These are phyloP conservation scores for Galago senegalensis DNA, from an alignment of 2,797 vertebrate genomes.

Conservation along the genomic window DNA sequence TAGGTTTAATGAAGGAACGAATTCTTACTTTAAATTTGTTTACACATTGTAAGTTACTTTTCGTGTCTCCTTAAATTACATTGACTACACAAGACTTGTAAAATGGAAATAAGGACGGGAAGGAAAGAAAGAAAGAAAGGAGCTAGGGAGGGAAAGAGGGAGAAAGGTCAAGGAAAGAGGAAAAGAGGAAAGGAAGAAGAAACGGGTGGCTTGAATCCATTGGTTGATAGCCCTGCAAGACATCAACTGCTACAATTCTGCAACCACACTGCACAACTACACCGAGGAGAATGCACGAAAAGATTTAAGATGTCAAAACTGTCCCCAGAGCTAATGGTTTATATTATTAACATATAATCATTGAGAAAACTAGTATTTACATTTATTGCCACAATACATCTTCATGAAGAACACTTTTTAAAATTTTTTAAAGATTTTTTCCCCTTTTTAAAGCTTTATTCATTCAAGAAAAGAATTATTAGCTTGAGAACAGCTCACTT, in stretches of 20 bases:
- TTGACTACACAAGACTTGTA: not conserved
- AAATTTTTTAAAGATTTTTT: not conserved
- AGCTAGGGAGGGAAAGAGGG: rapidly evolving
- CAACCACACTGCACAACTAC: no score
- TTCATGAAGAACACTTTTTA: not conserved
- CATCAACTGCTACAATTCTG: not conserved
- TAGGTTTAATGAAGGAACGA: not conserved
- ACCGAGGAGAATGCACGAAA: not conserved
- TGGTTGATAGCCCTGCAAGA: not conserved
- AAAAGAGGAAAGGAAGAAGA: not conserved
- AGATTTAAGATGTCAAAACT: not conserved
- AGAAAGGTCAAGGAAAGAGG: not conserved
- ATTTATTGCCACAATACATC: not conserved
- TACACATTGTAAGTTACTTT: not conserved
- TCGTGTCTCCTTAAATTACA: not conserved
- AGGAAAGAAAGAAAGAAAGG: rapidly evolving
- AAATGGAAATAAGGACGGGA: not conserved
- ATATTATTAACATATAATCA: not conserved
- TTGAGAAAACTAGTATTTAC: not conserved
- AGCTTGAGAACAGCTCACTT: not conserved
- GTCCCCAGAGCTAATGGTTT: not conserved
- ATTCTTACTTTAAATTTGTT: not conserved
- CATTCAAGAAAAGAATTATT: not conserved
- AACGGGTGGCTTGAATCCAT: not conserved
- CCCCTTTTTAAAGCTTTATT: not conserved